These are phyloP conservation scores for Sphenodon punctatus DNA, from an alignment of 2,797 vertebrate genomes.

Conservation along the genomic window DNA sequence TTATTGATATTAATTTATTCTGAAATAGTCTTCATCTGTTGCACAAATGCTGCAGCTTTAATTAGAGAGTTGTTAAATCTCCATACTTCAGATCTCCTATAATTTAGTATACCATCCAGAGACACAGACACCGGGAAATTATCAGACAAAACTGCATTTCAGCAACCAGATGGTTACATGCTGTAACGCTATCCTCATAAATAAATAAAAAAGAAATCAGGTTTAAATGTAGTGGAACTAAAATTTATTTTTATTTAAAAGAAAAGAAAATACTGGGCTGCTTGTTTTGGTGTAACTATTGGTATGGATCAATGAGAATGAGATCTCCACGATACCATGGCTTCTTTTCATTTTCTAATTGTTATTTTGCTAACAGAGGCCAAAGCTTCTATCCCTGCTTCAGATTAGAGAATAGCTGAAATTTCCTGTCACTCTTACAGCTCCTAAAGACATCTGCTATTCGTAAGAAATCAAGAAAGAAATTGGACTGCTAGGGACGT, in stretches of 20 bases:
- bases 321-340: neutral
- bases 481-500: neutral
- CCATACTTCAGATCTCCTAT: conserved; percentile 71
- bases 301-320: neutral
- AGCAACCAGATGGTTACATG: conserved; percentile 63
- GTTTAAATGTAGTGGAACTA: conserved; percentile 34
- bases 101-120: conserved; percentile 68
- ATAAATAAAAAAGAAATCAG: conserved; percentile 39
- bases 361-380: conserved; percentile 18
- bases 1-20: conserved; percentile 80
- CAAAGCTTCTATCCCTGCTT: neutral
- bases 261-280: neutral
- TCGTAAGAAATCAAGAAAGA: neutral
- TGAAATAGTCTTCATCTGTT: conserved; percentile 76
- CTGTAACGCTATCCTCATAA: conserved; percentile 51
- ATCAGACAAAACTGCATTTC: conserved; percentile 57
- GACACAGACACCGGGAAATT: conserved; percentile 64
- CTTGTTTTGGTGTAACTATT: neutral
- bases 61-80: conserved; percentile 75
- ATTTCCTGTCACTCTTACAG: neutral
- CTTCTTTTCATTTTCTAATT: conserved; percentile 12
- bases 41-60: conserved; percentile 70
- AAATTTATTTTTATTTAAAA: too few relatives aligned
- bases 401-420: conserved; percentile 23
- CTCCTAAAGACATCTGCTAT: neutral